Percentiles rank a stretch among this genome's conserved stretches.
These are phyloP conservation scores for Dipodomys spectabilis DNA, from an alignment of 2,113 vertebrate genomes.

Conservation along the genomic window DNA sequence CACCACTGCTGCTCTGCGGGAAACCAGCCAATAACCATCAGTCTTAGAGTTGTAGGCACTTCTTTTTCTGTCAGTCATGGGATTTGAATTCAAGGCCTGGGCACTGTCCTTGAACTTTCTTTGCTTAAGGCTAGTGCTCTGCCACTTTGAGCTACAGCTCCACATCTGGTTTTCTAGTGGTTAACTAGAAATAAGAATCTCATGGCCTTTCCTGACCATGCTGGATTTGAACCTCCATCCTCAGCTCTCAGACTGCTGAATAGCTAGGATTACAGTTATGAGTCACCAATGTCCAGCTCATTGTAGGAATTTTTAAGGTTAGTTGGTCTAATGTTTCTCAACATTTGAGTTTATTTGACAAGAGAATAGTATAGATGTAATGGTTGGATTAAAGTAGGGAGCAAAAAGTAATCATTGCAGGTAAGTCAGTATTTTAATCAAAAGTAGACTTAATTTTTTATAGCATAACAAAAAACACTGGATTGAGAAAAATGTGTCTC, in stretches of 20 bases:
- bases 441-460: background rate
- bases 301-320: background rate
- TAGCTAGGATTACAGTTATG: no score
- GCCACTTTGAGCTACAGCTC: no score
- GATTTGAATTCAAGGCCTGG: no score
- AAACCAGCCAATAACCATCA: background rate
- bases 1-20: constrained; percentile 86
- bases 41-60: background rate
- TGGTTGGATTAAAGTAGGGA: constrained; percentile 1
- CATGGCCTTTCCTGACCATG: no score
- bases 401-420: background rate
- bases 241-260: no score
- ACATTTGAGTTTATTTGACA: background rate
- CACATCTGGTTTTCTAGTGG: no score
- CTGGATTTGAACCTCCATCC: no score
- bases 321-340: background rate
- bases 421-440: background rate
- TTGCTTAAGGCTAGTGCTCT: no score
- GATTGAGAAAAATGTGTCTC: background rate
- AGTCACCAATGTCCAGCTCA: background rate
- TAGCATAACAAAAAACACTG: background rate
- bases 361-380: background rate
- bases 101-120: no score
- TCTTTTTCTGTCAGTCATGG: no score
- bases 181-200: no score